These are phyloP conservation scores for Bombus picipes DNA, from an alignment of 1,140 invertebrate species.

Conservation along the genomic window DNA sequence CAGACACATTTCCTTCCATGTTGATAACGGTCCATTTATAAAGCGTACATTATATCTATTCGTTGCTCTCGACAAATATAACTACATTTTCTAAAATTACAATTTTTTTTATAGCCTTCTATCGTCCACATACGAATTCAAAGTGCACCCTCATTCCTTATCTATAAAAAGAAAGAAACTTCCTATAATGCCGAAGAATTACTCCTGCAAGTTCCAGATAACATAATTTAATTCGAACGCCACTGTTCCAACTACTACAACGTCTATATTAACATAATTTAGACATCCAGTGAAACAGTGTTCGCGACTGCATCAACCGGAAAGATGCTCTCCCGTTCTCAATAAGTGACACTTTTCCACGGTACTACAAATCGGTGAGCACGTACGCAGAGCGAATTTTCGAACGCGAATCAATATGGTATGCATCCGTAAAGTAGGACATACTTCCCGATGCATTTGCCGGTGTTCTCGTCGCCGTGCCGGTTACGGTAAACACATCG, in stretches of 20 bases:
- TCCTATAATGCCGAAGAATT: neutral
- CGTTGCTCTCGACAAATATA: neutral
- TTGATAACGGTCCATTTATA: neutral
- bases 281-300: neutral
- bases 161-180: too few species aligned
- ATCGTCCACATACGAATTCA: too few species aligned
- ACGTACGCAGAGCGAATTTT: slow-evolving; percentile 39
- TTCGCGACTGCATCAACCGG: neutral
- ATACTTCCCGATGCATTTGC: slow-evolving; percentile 31
- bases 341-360: neutral
- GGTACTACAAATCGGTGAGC: slow-evolving; percentile 12
- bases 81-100: neutral
- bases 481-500: slow-evolving; percentile 28
- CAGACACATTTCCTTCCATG: neutral
- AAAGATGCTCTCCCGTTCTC: neutral
- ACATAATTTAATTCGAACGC: neutral
- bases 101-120: too few species aligned
- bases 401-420: slow-evolving; percentile 53
- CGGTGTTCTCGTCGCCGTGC: neutral
- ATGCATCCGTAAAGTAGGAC: slow-evolving; percentile 41
- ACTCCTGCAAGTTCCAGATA: neutral
- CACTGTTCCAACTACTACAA: neutral
- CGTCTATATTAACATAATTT: slow-evolving; percentile 1
- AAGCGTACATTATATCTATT: too few species aligned
- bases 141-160: too few species aligned